Evolutionary conservation across 2,888 invertebrate genomes (phyloP).

Genomic region (Abrostola tripartita): DNA sequence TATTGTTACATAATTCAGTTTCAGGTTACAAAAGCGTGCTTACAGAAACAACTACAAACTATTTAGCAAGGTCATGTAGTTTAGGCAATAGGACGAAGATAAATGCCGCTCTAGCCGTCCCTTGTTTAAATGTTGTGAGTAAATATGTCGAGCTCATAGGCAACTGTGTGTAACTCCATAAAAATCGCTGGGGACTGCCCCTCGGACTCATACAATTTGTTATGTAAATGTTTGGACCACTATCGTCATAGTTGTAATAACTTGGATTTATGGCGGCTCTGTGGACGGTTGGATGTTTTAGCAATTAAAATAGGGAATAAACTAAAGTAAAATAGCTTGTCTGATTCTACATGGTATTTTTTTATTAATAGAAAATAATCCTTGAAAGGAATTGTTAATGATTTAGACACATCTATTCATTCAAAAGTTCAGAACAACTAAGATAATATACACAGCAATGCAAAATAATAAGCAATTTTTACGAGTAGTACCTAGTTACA

Average conservation of each 20-base stretch:
- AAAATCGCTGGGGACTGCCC: slow-evolving; percentile 64
- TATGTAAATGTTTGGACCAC: slow-evolving; percentile 60
- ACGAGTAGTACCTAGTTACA: neutral
- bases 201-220: slow-evolving; percentile 68
- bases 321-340: neutral
- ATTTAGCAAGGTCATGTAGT: slow-evolving; percentile 1
- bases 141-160: slow-evolving; percentile 29
- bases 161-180: slow-evolving; percentile 26
- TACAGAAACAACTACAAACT: neutral
- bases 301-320: slow-evolving; percentile 20
- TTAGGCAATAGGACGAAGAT: neutral
- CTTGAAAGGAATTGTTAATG: too few species aligned
- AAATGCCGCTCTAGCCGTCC: slow-evolving; percentile 4
- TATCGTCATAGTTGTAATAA: slow-evolving; percentile 28
- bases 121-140: slow-evolving; percentile 34
- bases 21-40: too few species aligned
- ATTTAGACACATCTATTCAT: too few species aligned
- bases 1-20: too few species aligned
- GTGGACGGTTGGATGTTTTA: slow-evolving; percentile 14
- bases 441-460: too few species aligned
- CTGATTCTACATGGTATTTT: neutral
- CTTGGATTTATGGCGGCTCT: slow-evolving; percentile 19
- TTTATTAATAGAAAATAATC: too few species aligned
- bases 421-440: too few species aligned
- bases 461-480: too few species aligned